Conservation (phyloP, 30 jellyfish, hydroid and myxozoan genomes). For the Clytia hemisphaerica region DNA sequence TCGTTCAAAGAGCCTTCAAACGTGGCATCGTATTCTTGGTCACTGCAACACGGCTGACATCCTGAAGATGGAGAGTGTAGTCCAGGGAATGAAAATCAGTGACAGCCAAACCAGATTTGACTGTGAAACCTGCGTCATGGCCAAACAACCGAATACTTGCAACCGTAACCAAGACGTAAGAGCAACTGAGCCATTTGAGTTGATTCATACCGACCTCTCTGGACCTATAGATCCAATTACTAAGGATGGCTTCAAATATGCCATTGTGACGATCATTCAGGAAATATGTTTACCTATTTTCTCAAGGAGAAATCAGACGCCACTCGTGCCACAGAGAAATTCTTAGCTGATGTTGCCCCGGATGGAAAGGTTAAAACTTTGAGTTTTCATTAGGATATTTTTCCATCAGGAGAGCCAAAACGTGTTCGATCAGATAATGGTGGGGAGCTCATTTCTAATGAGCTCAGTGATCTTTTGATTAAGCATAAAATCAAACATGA, state of each 20-base stretch:
- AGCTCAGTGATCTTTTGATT: too few relatives aligned
- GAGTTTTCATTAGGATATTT: conserved; percentile 25
- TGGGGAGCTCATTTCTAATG: too few relatives aligned
- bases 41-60: conserved; percentile 45
- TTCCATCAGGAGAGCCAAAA: too few relatives aligned
- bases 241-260: too few relatives aligned
- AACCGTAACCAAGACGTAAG: conserved; percentile 42
- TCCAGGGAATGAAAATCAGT: conserved; percentile 46
- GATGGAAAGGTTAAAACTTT: conserved; percentile 44
- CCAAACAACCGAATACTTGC: conserved; percentile 32
- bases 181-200: conserved; percentile 41
- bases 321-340: conserved; percentile 42
- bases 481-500: too few relatives aligned
- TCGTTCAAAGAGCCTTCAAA: conserved; percentile 28
- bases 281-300: too few relatives aligned
- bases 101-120: conserved; percentile 14
- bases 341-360: conserved; percentile 39
- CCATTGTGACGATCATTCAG: too few relatives aligned
- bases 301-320: too few relatives aligned
- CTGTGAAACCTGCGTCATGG: conserved; percentile 38
- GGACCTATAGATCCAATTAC: too few relatives aligned
- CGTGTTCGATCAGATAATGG: too few relatives aligned
- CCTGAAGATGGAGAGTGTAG: conserved; percentile 15
- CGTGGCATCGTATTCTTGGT: conserved; percentile 50
- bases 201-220: conserved; percentile 40